A percentile compares a stretch with the other conserved stretches of the same genome.
phyloP scores from a whole-genome alignment of 2,888 invertebrate species.

The Eutolmus rufibarbis region DNA sequence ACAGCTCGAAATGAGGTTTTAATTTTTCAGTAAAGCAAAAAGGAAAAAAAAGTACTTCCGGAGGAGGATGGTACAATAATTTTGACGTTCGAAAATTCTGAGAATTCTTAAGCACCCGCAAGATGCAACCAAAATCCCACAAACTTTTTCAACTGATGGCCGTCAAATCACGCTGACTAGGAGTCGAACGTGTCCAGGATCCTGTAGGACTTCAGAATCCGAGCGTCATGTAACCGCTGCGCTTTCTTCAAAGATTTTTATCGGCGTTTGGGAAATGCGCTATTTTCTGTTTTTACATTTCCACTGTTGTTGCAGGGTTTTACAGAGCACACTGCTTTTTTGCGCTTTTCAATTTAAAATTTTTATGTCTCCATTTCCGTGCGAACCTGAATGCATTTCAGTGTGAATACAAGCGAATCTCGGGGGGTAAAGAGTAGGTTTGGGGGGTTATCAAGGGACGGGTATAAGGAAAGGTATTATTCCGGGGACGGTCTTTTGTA shows the following conservation, averaged over 20 bases:
- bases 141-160: background rate
- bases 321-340: background rate
- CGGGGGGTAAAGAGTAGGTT: background rate
- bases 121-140: background rate
- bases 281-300: background rate
- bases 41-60: background rate
- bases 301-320: background rate
- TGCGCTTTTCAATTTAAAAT: constrained; percentile 34
- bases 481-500: background rate
- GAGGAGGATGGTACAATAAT: background rate
- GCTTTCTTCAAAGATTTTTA: background rate
- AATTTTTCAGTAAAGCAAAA: background rate
- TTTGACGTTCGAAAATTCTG: background rate
- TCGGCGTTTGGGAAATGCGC: background rate
- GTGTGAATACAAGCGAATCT: constrained; percentile 5
- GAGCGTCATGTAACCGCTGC: background rate
- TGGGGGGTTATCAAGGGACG: background rate
- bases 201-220: background rate
- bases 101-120: background rate
- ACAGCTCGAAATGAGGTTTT: constrained; percentile 4
- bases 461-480: background rate
- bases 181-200: background rate
- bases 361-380: constrained; percentile 18
- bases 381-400: background rate
- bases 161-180: constrained; percentile 8